Conservation (phyloP, 37 sponge, comb jelly and placozoan species). For the Cladorhizidae sp. region DNA sequence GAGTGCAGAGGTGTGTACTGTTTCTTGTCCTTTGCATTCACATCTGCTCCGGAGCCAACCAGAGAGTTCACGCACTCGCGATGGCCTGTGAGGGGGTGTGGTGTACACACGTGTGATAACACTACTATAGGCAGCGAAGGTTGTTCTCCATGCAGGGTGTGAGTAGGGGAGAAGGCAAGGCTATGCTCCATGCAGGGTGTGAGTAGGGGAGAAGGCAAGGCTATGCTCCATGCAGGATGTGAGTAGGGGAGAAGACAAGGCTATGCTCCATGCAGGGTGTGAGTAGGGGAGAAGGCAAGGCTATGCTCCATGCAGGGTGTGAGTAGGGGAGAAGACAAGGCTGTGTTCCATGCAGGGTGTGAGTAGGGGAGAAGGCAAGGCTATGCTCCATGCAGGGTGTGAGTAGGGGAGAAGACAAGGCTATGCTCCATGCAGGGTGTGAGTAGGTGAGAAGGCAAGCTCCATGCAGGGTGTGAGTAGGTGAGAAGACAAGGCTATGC, state of each 20-base stretch:
- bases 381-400: no score
- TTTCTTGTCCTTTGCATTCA: slow-evolving; percentile 76
- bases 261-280: not conserved
- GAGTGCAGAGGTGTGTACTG: slow-evolving; percentile 86
- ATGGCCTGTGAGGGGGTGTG: slow-evolving; percentile 50
- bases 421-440: no score
- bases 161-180: not conserved
- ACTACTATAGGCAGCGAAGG: not conserved
- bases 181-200: no score
- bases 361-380: no score
- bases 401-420: no score
- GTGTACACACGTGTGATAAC: not conserved
- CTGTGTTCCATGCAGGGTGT: no score
- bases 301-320: not conserved
- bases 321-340: not conserved
- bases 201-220: not conserved
- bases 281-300: not conserved
- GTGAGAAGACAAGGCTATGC: no score
- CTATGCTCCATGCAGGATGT: not conserved
- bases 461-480: no score
- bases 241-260: not conserved
- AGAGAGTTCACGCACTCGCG: slow-evolving; percentile 72
- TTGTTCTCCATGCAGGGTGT: not conserved
- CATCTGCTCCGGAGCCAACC: slow-evolving; percentile 73
- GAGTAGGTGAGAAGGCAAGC: no score